phyloP scores from a whole-genome alignment of 1,140 invertebrate species.

The Helicoverpa zea region DNA sequence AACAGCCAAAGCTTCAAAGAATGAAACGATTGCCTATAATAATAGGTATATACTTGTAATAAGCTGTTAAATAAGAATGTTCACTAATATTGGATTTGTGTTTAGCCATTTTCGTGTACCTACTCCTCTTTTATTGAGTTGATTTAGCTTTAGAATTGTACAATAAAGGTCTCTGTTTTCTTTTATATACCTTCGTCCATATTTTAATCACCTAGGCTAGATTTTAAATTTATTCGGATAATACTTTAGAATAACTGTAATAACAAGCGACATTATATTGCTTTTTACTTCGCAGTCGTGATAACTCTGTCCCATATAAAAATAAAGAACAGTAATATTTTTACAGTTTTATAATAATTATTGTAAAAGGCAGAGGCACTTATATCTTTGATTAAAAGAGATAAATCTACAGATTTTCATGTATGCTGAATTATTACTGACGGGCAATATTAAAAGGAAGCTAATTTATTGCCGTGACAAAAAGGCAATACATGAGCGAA shows the following conservation, averaged over 20 bases:
- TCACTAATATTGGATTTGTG: no score
- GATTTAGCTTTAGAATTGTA: no score
- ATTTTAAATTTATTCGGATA: background rate
- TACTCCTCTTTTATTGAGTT: no score
- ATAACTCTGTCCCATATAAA: constrained; percentile 29
- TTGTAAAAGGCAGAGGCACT: constrained; percentile 37
- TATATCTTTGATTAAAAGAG: background rate
- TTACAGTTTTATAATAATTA: constrained; percentile 11
- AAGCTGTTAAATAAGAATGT: no score
- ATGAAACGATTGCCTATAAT: no score
- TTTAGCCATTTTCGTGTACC: no score
- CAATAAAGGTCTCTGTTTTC: no score
- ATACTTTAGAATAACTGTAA: background rate
- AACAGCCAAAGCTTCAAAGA: no score
- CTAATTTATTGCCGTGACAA: background rate
- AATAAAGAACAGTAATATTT: constrained; percentile 28
- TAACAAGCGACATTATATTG: constrained; percentile 4
- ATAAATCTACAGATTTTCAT: constrained; percentile 4
- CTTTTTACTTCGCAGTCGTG: constrained; percentile 3
- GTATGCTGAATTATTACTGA: background rate
- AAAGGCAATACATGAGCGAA: no score
- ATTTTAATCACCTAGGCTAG: no score
- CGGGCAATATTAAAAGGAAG: background rate
- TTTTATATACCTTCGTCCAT: no score
- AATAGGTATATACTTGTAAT: no score